Evolutionary conservation across 2,113 vertebrate genomes (phyloP), one percentile per base, ranked within the genome.

Genomic region (Cathartes aura): DNA sequence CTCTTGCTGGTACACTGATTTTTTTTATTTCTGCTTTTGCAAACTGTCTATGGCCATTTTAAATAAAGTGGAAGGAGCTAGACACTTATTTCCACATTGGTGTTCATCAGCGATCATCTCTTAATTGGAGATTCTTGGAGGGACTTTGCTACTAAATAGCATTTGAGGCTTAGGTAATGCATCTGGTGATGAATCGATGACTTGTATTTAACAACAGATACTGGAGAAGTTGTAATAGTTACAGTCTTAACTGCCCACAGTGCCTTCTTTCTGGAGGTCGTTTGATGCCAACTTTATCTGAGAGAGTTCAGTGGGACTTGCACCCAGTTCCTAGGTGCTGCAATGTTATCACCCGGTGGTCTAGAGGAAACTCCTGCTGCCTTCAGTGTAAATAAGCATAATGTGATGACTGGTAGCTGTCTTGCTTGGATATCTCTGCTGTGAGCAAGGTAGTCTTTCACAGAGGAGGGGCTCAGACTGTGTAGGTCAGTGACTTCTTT

Each of bases 311-410:
- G 16, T 38, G 42, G 34, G 36, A 16, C 34, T 80, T 56, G 6
- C 1, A 22, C 14, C 5, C 40, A 11, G 6, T 32, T n/a, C n/a
- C 20, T 40, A 14, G 17, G 38, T 48, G 17, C n/a, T 78, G 23
- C 13, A 42, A 16, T 36, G 9, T 9, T 9, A 6, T 45, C 27
- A 20, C 3, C 6, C 21, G 1, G 3, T 24, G 29, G 6, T 15
- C 0, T 4, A 75, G 40, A 34, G 62, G 60, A 47, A 63, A 34
- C 6, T 55, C 1, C 6, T 50, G 60, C 24, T 70, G 29, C n/a
- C 66, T 47, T 52, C 70, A 17, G 26, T 26, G 36, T 59, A 16
- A 5, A 1, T 6, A 26, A 80, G 38, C n/a, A 15, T 53, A 26
- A 2, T 2, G 15, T 5, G 29, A 12, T 48, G 38, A 20, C 17